Conservation (phyloP, 2,797 vertebrate genomes). For the Catostomus latipinnis region DNA sequence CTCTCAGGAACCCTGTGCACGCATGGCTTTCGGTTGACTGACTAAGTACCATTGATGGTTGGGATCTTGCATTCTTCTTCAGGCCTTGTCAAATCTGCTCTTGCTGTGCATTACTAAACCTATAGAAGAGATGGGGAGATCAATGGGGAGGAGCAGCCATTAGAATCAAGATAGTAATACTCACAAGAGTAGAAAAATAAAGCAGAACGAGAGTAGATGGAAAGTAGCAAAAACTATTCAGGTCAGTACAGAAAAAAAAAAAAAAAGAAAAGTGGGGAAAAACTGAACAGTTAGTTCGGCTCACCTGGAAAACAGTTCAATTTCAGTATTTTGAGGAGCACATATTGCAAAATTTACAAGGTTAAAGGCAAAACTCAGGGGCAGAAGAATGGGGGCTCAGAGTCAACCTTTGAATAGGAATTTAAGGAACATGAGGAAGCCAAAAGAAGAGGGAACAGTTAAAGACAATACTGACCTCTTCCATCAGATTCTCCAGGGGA, state of each 20-base stretch:
- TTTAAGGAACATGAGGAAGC: slow-evolving; percentile 44
- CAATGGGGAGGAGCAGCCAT: slow-evolving; percentile 97
- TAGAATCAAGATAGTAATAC: slow-evolving; percentile 72
- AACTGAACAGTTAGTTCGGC: slow-evolving; percentile 64
- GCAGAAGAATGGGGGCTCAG: slow-evolving; percentile 37
- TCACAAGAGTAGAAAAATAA: not conserved
- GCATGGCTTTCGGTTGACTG: slow-evolving; percentile 81
- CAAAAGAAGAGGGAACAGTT: not conserved
- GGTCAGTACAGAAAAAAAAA: too few relatives aligned
- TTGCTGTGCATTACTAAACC: slow-evolving; percentile 96
- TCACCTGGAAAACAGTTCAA: slow-evolving; percentile 86
- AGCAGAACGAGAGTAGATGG: slow-evolving; percentile 59
- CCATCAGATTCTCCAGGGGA: slow-evolving; percentile 93
- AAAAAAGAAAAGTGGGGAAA: slow-evolving; percentile 68
- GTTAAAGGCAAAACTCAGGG: slow-evolving; percentile 38
- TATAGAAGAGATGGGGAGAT: slow-evolving; percentile 95
- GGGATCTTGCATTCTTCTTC: slow-evolving; percentile 90
- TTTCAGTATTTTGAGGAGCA: slow-evolving; percentile 70
- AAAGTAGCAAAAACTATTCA: slow-evolving; percentile 29
- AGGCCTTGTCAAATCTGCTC: slow-evolving; percentile 91
- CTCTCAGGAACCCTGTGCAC: slow-evolving; percentile 74
- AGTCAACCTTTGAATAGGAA: slow-evolving; percentile 32
- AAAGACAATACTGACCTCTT: slow-evolving; percentile 89
- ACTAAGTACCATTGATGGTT: slow-evolving; percentile 92
- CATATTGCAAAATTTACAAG: slow-evolving; percentile 49